Conservation (phyloP, 2,797 vertebrate genomes). For the Paguma larvata region DNA sequence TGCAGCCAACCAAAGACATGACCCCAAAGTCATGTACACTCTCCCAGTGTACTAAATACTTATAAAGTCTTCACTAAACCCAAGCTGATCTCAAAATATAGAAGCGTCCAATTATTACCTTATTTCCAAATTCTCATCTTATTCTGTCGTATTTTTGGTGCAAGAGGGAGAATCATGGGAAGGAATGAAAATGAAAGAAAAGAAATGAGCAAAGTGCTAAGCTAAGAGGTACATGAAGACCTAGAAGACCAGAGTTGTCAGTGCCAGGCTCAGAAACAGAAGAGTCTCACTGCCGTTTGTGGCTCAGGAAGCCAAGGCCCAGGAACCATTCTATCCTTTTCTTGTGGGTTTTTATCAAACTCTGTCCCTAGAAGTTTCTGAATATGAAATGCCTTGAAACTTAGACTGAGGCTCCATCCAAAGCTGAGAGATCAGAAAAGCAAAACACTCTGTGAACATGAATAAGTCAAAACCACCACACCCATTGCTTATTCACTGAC, state of each 20-base stretch:
- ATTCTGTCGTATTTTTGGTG: not conserved
- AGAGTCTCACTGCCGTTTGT: not conserved
- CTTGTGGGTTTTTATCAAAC: not conserved
- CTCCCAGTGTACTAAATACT: not conserved
- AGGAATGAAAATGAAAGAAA: not conserved
- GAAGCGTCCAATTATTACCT: not conserved
- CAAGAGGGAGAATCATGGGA: not conserved
- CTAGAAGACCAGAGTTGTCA: not conserved
- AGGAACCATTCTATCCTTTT: not conserved
- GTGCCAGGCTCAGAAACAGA: not conserved
- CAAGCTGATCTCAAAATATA: not conserved
- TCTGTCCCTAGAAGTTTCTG: slow-evolving; percentile 3
- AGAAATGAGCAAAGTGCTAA: not conserved
- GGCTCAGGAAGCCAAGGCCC: not conserved
- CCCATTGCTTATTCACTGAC: slow-evolving; percentile 18
- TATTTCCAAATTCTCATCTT: not conserved
- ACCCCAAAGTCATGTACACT: not conserved
- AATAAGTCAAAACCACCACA: slow-evolving; percentile 25
- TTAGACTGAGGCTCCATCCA: not conserved
- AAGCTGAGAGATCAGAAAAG: slow-evolving; percentile 46
- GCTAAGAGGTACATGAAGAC: not conserved
- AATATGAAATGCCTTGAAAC: slow-evolving; percentile 18
- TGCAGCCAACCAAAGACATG: not conserved
- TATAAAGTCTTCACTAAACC: not conserved
- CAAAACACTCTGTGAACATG: not conserved